Base-by-base conservation (phyloP, 2,888 invertebrate species). In the Noctua comes region DNA sequence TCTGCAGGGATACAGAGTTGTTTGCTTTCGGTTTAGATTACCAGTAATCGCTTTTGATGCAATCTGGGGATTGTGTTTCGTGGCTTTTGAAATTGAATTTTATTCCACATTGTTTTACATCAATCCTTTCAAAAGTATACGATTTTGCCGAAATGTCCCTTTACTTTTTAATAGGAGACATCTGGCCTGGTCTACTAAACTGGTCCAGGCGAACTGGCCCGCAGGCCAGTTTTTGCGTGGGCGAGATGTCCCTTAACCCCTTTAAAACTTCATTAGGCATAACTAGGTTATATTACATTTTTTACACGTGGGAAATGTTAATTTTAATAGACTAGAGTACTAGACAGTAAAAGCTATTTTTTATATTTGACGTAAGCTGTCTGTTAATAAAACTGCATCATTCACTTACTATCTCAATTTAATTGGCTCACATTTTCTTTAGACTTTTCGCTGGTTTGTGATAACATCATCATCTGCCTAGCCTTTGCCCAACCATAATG, bases 21-120 rank as follows among this genome's bases (percentile, higher is more conserved):
- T 83, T 82, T 78, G 68, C 43, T 57, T 74, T 69, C 54, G 57
- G 71, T 77, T 79, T n/a, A 69, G 6, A 73, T 68, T 74, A 51
- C 62, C 24, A 57, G 59, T 68, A 76, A 71, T 76, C 69, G 76
- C 16, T 68, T 69, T 62, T 76, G 43, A 64, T 70, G 75, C 65
- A 68, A 71, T 62, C 68, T 66, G 16, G 27, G 48, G 43, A 59
- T 84, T 66, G 31, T 69, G 57, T 78, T 75, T 54, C n/a, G 43
- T 46, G 57, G 57, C 65, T 21, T 62, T 46, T 36, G 40, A 18
- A 46, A 71, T 31, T 36, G 31, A 40, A 62, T 69, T 68, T 16
- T 31, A 27, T 62, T 69, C 10, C n/a, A 66, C n/a, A 27, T 48
- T 40, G 46, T 68, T 40, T 46, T 62, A 16, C 59, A 59, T 36